Base-by-base conservation (phyloP, 2,113 vertebrate species). In the Oncorhynchus kisutch region DNA sequence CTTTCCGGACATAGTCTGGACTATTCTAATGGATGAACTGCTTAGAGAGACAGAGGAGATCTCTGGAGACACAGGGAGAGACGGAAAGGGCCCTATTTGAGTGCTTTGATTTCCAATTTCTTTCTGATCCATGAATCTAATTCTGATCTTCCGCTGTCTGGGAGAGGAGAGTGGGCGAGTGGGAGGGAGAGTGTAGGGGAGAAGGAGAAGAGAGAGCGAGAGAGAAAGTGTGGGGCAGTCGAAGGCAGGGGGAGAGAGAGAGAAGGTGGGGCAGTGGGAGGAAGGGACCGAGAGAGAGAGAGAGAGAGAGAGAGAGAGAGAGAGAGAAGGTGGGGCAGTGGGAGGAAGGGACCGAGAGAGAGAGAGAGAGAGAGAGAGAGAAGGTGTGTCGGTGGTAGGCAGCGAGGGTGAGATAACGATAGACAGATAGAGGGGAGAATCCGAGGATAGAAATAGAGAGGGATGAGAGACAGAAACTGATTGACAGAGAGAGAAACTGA, bases 21-120 rank as follows among this genome's bases (percentile, higher is more conserved):
- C 67, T n/a, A 22, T 73, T 77, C 27, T 80, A 86, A 78, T 68
- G 77, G 73, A 82, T 78, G 25, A 72, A 82, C 78, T 78, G 75
- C 59, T n/a, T 60, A 60, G 74, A 51, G 51, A 49, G 72, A 34
- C n/a, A 72, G 78, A 12, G 49, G 80, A 6, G 39, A 80, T 82
- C 79, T 45, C 18, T 24, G 78, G 75, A 70, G 67, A 70, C 34
- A 39, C 8, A 22, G 77, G 8, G 48, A 45, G 73, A 82, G 71
- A 82, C 72, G 70, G 69, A 75, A 48, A 51, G 20, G 71, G 81
- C 77, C 81, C 81, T 77, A 70, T 80, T 49, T 68, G 51, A 83
- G 70, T 59, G 65, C 25, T 76, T 54, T 70, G 67, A 75, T 79
- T 71, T 80, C 62, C 67, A 5, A 13, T 48, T 70, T 31, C 25